A percentile compares a stretch with the other conserved stretches of the same genome.
phyloP scores from a whole-genome alignment of 2,888 invertebrate genomes.

The Branchellion lobata region DNA sequence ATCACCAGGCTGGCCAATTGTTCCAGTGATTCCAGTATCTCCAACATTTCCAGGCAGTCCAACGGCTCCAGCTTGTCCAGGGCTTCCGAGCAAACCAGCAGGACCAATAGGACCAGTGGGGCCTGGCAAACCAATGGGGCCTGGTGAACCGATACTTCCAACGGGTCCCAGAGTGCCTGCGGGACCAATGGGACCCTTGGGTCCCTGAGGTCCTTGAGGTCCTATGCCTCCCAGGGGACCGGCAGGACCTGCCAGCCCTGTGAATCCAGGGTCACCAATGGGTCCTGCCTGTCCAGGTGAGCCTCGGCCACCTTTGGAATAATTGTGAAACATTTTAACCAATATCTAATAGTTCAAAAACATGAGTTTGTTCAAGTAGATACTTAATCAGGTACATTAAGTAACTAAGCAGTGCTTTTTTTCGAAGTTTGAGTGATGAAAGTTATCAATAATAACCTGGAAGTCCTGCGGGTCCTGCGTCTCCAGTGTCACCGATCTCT shows the following conservation, averaged over 20 bases:
- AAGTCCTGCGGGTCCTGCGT: slow-evolving; percentile 33
- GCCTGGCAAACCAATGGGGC: slow-evolving; percentile 37
- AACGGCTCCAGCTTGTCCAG: slow-evolving; percentile 39
- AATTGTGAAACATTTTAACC: not conserved
- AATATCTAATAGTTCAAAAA: not conserved
- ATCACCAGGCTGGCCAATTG: slow-evolving; percentile 34
- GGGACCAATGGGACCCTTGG: slow-evolving; percentile 48
- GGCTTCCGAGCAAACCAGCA: slow-evolving; percentile 36
- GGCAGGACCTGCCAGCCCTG: slow-evolving; percentile 38
- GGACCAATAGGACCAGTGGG: slow-evolving; percentile 46
- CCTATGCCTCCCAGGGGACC: slow-evolving; percentile 46
- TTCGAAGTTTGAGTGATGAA: not conserved
- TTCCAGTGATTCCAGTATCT: slow-evolving; percentile 28
- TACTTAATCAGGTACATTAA: too few species aligned
- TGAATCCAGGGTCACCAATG: slow-evolving; percentile 26
- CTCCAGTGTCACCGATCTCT: slow-evolving; percentile 41
- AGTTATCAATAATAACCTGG: slow-evolving; percentile 5
- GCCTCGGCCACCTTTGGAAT: slow-evolving; percentile 45
- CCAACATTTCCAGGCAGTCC: slow-evolving; percentile 41
- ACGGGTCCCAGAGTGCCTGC: slow-evolving; percentile 47
- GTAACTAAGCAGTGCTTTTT: not conserved
- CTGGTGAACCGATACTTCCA: slow-evolving; percentile 44
- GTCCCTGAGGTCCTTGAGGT: slow-evolving; percentile 45
- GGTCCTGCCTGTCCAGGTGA: slow-evolving; percentile 47
- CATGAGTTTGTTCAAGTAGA: not conserved